Percentiles rank a stretch among this genome's conserved stretches.
Evolutionary conservation across 1,140 invertebrate species (phyloP).

Genomic region (Aplysia californica): DNA sequence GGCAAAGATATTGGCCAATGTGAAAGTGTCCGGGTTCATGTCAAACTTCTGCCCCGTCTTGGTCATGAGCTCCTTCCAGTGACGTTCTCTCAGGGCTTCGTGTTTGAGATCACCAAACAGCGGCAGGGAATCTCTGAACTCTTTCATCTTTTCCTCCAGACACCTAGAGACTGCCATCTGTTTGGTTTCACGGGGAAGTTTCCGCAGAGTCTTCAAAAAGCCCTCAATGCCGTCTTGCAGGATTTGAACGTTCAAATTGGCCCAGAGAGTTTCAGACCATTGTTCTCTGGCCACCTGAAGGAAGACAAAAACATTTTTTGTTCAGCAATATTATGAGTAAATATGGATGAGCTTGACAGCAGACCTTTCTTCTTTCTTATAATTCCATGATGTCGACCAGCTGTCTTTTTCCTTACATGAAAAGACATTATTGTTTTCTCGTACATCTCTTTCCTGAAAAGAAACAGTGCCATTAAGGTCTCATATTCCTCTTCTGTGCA

Average conservation of each 20-base stretch:
- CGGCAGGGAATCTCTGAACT: constrained; percentile 87
- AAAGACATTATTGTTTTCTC: too few species aligned
- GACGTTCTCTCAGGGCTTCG: constrained; percentile 85
- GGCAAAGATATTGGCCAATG: constrained; percentile 88
- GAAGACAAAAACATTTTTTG: neutral
- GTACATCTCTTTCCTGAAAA: too few species aligned
- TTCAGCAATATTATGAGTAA: too few species aligned
- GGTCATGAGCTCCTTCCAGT: constrained; percentile 89
- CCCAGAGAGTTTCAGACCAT: constrained; percentile 90
- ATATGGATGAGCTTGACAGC: too few species aligned
- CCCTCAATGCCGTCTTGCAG: constrained; percentile 88
- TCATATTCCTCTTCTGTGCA: too few species aligned
- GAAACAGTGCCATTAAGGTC: too few species aligned
- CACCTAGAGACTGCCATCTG: constrained; percentile 73
- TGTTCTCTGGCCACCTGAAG: constrained; percentile 74
- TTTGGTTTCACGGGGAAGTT: constrained; percentile 72
- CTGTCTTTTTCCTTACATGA: too few species aligned
- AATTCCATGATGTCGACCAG: too few species aligned
- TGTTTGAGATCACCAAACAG: constrained; percentile 91
- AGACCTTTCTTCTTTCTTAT: too few species aligned
- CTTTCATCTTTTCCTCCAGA: constrained; percentile 85
- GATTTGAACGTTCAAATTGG: constrained; percentile 83
- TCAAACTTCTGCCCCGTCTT: constrained; percentile 87
- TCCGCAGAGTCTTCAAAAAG: constrained; percentile 83
- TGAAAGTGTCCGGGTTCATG: constrained; percentile 87